Conservation (phyloP, 2,888 invertebrate species). For the Acrobeloides nanus region DNA sequence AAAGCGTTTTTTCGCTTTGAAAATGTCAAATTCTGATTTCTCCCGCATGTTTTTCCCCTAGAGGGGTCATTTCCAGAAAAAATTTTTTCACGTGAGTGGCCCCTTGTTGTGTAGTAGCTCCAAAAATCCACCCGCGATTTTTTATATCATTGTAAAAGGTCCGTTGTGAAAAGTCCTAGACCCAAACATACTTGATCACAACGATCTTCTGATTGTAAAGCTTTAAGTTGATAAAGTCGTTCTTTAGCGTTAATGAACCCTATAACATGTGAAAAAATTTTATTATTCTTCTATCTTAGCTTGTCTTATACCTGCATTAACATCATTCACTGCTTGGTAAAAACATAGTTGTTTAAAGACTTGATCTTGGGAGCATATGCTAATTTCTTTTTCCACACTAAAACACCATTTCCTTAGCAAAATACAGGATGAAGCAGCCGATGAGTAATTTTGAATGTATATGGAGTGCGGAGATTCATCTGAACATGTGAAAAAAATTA, state of each 20-base stretch:
- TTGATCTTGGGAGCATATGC: constrained; percentile 65
- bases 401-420: constrained; percentile 63
- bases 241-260: constrained; percentile 17
- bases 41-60: too few relatives aligned
- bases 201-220: constrained; percentile 79
- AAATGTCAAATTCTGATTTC: too few relatives aligned
- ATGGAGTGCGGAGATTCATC: constrained; percentile 93
- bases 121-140: constrained; percentile 12
- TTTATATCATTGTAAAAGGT: too few relatives aligned
- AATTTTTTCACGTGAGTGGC: too few relatives aligned
- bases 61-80: too few relatives aligned
- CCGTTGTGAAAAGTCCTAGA: too few relatives aligned
- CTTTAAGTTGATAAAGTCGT: constrained; percentile 80
- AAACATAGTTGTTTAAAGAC: constrained; percentile 64
- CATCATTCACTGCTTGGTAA: constrained; percentile 46
- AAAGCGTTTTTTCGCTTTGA: too few relatives aligned
- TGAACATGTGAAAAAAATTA: too few relatives aligned
- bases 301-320: constrained; percentile 46
- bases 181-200: constrained; percentile 71
- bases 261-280: too few relatives aligned
- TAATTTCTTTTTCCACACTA: constrained; percentile 37
- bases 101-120: too few relatives aligned
- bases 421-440: constrained; percentile 88
- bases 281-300: too few relatives aligned
- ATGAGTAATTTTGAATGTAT: constrained; percentile 97